Conservation (phyloP, 2,888 invertebrate genomes). For the Tinea pellionella region DNA sequence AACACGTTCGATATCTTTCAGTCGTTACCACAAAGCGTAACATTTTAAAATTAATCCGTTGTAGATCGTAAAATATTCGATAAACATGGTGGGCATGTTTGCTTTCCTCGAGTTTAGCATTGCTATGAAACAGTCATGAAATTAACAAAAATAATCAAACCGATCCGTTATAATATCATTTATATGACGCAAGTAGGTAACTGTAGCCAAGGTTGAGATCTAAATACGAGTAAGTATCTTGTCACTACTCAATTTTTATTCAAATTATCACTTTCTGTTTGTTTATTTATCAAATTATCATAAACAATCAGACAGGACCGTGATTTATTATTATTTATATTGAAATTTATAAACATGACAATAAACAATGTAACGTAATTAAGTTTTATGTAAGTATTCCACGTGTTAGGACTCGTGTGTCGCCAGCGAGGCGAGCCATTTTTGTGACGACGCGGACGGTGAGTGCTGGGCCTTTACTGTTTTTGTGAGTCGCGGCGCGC, state of each 20-base stretch:
- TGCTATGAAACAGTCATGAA: conserved; percentile 70
- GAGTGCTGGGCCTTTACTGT: conserved; percentile 24
- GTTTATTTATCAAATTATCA: neutral
- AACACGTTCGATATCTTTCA: conserved; percentile 52
- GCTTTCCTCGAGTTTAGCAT: conserved; percentile 66
- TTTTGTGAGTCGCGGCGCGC: conserved; percentile 60
- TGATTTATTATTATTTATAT: neutral
- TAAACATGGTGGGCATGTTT: conserved; percentile 66
- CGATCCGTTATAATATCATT: conserved; percentile 66
- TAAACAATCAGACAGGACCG: neutral
- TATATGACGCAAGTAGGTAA: conserved; percentile 60
- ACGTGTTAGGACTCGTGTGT: neutral
- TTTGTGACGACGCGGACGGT: conserved; percentile 30
- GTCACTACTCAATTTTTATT: no score
- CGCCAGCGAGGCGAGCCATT: conserved; percentile 4
- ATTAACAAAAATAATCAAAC: conserved; percentile 68
- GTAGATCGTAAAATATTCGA: conserved; percentile 67
- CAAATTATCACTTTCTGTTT: no score
- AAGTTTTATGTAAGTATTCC: conserved; percentile 8
- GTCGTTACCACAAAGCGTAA: conserved; percentile 54
- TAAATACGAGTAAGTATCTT: no score
- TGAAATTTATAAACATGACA: neutral
- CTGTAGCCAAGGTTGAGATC: conserved; percentile 22
- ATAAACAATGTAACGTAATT: neutral
- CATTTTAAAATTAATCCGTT: conserved; percentile 63